These are phyloP conservation scores for Diorhabda elongata DNA, from an alignment of 1,140 invertebrate species.

Conservation along the genomic window DNA sequence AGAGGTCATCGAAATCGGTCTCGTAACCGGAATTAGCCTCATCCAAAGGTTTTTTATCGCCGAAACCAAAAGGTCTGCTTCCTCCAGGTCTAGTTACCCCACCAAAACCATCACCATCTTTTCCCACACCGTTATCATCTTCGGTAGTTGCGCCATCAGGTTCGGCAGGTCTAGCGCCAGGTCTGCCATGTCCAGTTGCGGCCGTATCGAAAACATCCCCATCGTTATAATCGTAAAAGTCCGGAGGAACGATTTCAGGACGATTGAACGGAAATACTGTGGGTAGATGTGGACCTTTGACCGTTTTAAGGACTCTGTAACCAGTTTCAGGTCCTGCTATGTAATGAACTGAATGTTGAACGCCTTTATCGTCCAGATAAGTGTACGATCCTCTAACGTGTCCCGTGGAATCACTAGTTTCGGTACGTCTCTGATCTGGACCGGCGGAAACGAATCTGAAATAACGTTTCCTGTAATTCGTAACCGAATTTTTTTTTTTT, in stretches of 20 bases:
- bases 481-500: too few relatives aligned
- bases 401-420: constrained; percentile 63
- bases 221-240: constrained; percentile 48
- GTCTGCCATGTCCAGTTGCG: constrained; percentile 51
- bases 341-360: constrained; percentile 65
- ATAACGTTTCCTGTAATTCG: not conserved
- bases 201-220: constrained; percentile 48
- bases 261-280: constrained; percentile 48
- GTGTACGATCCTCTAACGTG: constrained; percentile 69
- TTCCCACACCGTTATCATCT: constrained; percentile 14
- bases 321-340: constrained; percentile 70
- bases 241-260: constrained; percentile 44
- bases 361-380: constrained; percentile 68
- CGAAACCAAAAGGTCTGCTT: constrained; percentile 5
- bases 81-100: constrained; percentile 7
- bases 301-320: constrained; percentile 64
- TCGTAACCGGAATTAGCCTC: constrained; percentile 15
- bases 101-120: constrained; percentile 26
- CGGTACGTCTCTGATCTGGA: constrained; percentile 65
- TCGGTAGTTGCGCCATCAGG: not conserved
- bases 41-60: constrained; percentile 8
- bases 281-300: constrained; percentile 55
- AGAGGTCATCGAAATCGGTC: constrained; percentile 30
- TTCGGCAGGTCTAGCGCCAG: constrained; percentile 19
- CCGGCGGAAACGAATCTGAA: constrained; percentile 63